A percentile compares a stretch with the other conserved stretches of the same genome.
phyloP scores from a whole-genome alignment of 1,140 invertebrate genomes.

The Archivesica marissinica region DNA sequence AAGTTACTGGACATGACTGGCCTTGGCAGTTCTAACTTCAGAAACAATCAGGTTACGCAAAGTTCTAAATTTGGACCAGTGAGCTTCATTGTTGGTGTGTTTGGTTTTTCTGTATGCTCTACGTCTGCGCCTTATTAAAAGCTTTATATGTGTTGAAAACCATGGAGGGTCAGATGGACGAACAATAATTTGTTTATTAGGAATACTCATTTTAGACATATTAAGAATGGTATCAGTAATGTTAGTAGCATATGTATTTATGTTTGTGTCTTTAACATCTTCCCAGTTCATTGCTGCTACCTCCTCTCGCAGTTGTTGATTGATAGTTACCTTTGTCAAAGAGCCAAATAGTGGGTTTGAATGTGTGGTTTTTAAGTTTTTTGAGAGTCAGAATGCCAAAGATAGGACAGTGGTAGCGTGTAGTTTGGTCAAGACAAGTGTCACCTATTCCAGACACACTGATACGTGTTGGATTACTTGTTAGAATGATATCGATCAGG shows the following conservation, averaged over 20 bases:
- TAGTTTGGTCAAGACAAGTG: too few relatives aligned
- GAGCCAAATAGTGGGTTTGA: too few relatives aligned
- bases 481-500: conserved; percentile 7
- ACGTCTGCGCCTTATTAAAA: neutral
- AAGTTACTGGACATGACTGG: neutral
- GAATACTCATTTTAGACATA: conserved; percentile 4
- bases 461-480: neutral
- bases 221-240: conserved; percentile 26
- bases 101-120: neutral
- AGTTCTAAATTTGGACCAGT: neutral
- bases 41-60: conserved; percentile 18
- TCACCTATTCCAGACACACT: too few relatives aligned
- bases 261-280: too few relatives aligned
- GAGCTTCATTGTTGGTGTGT: neutral
- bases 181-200: conserved; percentile 8
- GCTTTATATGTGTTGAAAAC: neutral
- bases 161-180: conserved; percentile 8
- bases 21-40: neutral
- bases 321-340: too few relatives aligned
- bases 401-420: too few relatives aligned
- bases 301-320: too few relatives aligned
- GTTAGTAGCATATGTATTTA: too few relatives aligned
- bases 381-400: too few relatives aligned
- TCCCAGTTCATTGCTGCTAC: too few relatives aligned
- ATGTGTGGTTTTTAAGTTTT: too few relatives aligned